Base-by-base conservation (phyloP, 2,888 invertebrate species). In the Andrena praecox region DNA sequence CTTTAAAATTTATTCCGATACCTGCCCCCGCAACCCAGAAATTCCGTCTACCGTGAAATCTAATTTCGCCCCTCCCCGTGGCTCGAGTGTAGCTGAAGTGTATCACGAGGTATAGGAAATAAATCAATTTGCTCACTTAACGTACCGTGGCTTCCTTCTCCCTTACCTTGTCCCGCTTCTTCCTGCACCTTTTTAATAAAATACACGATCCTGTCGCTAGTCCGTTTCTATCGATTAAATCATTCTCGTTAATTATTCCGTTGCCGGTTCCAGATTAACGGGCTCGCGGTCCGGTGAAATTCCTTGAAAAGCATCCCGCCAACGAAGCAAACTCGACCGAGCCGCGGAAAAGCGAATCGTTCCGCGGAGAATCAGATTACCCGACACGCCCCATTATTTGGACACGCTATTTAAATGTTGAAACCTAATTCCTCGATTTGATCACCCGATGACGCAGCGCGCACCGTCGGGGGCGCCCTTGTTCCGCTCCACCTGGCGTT, bases 1-100 rank as follows among this genome's bases (percentile, higher is more conserved):
- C 69, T 52, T 42, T 48, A 59, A 72, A 76, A 72, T 82, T 59
- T 71, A 82, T 82, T 64, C 71, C 56, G 62, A 73, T 74, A 56
- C 35, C 52, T 56, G 42, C 42, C 20, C 31, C 29, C 59, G 35
- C 48, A 74, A 71, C 80, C 80, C 27, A 68, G 70, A 71, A 71
- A 78, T 63, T 60, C 67, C 20, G 59, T 80, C 74, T 80, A 75
- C 60, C 75, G 74, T 80, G 70, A 75, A 82, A 82, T 79, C 59
- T 79, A 79, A 81, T 81, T 79, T 74, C 20, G 54, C 27, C 48
- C 42, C n/a, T 42, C 42, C 42, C 12, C 69, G 52, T 60, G 56
- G 56, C 56, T 81, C 48, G 50, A 33, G 42, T 24, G 52, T 29
- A 16, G 69, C 69, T 12, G 35, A 27, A 60, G 56, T 33, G 71